Evolutionary conservation across 2,797 vertebrate species (phyloP), one percentile per base, ranked within the genome.

Genomic region (Pygocentrus nattereri): DNA sequence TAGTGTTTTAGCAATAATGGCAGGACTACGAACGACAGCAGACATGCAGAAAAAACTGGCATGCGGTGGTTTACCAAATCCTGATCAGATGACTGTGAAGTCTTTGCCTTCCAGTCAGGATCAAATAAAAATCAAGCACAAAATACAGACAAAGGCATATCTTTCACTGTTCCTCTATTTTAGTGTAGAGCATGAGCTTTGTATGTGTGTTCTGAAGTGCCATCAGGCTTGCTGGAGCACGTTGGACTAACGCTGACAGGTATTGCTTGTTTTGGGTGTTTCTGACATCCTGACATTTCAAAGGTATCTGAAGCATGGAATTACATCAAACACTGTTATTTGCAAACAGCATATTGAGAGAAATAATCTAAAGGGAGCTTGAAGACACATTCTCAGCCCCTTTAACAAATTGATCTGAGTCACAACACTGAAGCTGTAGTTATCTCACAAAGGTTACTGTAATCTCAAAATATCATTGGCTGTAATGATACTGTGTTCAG

Each of bases 241-340:
- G 71, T 58, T 31, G 8, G 49, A 67, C 23, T 58, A 30, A 67
- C 50, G 25, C 25, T 47, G 49, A 80, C 23, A 49, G n/a, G 41
- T 62, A 31, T 38, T 58, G 41, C 56, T 61, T 30, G 47, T 72
- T 72, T 50, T 69, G 65, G 47, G 47, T 16, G 27, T 52, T 50
- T 27, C n/a, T 50, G 68, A 47, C 70, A 72, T 52, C 16, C 49
- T 6, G 30, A 49, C 25, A 52, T 72, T 72, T 41, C 31, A 38
- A n/a, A 74, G 72, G 34, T n/a, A 41, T 74, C 44, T 41, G 56
- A 74, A 74, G 72, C 52, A 74, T 59, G 30, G 44, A 23, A 41
- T 74, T 54, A 52, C 27, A 52, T 50, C 69, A 71, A 49, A 25
- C 23, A 50, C 15, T 27, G 12, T 23, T 71, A 27, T 50, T 49